Base-by-base conservation (phyloP, 1,140 invertebrate species). In the Halyomorpha halys region DNA sequence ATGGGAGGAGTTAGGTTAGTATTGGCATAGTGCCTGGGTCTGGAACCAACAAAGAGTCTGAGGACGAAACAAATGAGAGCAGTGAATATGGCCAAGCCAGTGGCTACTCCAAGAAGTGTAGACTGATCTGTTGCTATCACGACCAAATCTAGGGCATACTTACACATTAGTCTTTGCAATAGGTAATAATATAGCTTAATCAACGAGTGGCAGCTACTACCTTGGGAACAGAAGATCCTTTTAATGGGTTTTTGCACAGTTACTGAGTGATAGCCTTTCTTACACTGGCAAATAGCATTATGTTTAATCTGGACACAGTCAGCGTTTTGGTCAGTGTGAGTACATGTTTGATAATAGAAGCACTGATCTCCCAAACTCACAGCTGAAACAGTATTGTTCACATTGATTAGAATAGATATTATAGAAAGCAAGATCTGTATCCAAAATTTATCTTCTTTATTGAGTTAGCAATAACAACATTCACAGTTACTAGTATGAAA, bases 31-130 rank as follows among this genome's bases (percentile, higher is more conserved):
- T 87, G 86, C 62, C 86, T 78, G 60, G 86, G 83, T 71, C 86
- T 79, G 61, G 80, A 79, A 67, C 79, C 75, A 18, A 82, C 83
- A 76, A 90, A 92, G 64, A 92, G 78, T 73, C 89, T 87, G 68
- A 92, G 76, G 64, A 91, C 89, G 78, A 91, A 88, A 76, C 89
- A 91, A 68, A 91, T 86, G 68, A 91, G 79, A 25, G 83, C 87
- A 11, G 86, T 88, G 70, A 92, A 80, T 71, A 91, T 82, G 59
- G 87, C 87, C 72, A 92, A 85, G 44, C 89, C 89, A 64, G 87
- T 84, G 68, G 85, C 81, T 39, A 91, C 86, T 64, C 86, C 87
- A 72, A 91, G 77, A 70, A 92, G 78, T 62, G 89, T 90, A 68
- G 86, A 85, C 71, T 90, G 78, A 76, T 91, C 86, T 65, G 87